These are phyloP conservation scores for Trichomycterus rosablanca DNA, from an alignment of 2,113 vertebrate genomes.

Conservation along the genomic window DNA sequence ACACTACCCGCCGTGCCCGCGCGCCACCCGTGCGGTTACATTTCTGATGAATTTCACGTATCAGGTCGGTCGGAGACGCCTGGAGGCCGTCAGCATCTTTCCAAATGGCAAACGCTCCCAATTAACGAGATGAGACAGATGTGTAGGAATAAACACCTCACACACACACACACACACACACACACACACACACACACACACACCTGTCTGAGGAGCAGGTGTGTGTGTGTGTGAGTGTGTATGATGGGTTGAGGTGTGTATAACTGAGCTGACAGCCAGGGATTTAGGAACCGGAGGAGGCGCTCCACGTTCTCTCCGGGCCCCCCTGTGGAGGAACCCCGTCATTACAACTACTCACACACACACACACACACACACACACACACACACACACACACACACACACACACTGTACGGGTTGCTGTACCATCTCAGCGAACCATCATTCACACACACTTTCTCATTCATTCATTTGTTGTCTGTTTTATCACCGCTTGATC, in stretches of 20 bases:
- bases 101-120: slow-evolving; percentile 45
- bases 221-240: slow-evolving; percentile 3
- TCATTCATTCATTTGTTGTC: no score
- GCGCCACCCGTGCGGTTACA: no score
- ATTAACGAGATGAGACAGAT: slow-evolving; percentile 37
- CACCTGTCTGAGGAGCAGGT: neutral
- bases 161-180: neutral
- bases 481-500: no score
- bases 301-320: slow-evolving; percentile 29
- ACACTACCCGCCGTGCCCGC: no score
- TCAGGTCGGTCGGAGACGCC: no score
- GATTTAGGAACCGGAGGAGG: slow-evolving; percentile 37
- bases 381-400: neutral
- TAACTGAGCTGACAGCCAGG: slow-evolving; percentile 10
- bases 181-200: neutral
- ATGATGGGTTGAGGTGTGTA: slow-evolving; percentile 19
- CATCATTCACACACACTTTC: no score
- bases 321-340: slow-evolving; percentile 53
- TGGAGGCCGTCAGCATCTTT: slow-evolving; percentile 35
- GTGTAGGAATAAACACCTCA: slow-evolving; percentile 36
- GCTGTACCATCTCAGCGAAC: no score
- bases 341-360: slow-evolving; percentile 40
- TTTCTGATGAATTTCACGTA: no score
- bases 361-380: slow-evolving; percentile 19
- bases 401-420: no score